Percentiles rank a stretch among this genome's conserved stretches.
Evolutionary conservation across 1,140 invertebrate species (phyloP).

Genomic region (Bombus superbus): DNA sequence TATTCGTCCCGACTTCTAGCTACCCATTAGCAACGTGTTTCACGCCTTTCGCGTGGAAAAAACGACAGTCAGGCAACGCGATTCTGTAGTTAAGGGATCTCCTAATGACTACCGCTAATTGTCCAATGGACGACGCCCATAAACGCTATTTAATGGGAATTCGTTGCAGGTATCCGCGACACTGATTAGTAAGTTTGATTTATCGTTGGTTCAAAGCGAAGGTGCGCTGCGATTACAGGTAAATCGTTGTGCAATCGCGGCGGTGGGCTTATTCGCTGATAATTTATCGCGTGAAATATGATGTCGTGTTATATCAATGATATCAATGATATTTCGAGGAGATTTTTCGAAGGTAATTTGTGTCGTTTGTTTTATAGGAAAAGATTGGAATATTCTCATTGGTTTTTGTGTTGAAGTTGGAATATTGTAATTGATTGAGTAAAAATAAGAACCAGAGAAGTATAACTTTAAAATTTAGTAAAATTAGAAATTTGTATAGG

Average conservation of each 20-base stretch:
- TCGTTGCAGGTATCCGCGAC: slow-evolving; percentile 15
- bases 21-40: slow-evolving; percentile 32
- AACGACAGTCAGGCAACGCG: not conserved
- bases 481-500: too few relatives aligned
- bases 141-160: slow-evolving; percentile 24
- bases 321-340: not conserved
- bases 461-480: too few relatives aligned
- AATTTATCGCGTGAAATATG: slow-evolving; percentile 6
- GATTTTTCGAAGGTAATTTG: not conserved
- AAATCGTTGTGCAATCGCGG: slow-evolving; percentile 3
- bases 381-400: not conserved
- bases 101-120: slow-evolving; percentile 67
- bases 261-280: not conserved
- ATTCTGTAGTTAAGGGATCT: slow-evolving; percentile 31
- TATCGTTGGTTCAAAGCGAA: not conserved
- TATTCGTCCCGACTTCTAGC: slow-evolving; percentile 33
- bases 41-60: slow-evolving; percentile 52
- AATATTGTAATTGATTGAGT: too few relatives aligned
- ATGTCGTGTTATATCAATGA: not conserved
- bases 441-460: too few relatives aligned
- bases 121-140: slow-evolving; percentile 48
- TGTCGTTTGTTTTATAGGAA: not conserved
- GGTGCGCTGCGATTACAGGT: not conserved
- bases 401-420: too few relatives aligned
- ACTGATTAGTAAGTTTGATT: slow-evolving; percentile 8